phyloP scores from a whole-genome alignment of 35 echinoderm and acorn worm genomes.

The Diadema setosum region DNA sequence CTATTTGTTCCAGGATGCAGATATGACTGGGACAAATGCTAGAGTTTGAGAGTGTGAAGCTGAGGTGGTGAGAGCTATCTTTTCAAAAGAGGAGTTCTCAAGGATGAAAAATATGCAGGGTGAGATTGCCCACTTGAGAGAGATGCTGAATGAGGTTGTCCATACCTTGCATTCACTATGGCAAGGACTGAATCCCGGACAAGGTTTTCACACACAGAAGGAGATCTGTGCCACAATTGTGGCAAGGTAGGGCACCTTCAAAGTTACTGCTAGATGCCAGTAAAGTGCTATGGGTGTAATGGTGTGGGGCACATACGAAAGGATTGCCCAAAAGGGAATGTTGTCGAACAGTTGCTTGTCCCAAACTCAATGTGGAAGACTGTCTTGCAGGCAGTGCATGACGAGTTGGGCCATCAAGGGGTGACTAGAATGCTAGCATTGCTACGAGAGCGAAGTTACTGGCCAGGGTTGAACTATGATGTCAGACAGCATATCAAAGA shows the following conservation, averaged over 20 bases:
- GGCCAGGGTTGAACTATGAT: slow-evolving; percentile 15
- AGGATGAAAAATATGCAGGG: not conserved
- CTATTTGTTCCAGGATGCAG: not conserved
- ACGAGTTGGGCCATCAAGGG: slow-evolving; percentile 26
- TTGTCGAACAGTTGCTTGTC: not conserved
- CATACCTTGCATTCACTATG: not conserved
- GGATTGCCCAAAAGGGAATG: not conserved
- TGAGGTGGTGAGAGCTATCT: not conserved
- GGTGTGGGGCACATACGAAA: not conserved
- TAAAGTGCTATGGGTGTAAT: not conserved
- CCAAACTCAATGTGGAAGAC: not conserved
- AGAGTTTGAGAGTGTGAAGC: not conserved
- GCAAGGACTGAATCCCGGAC: not conserved
- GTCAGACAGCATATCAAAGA: not conserved
- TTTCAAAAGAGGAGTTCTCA: not conserved
- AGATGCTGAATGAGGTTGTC: not conserved
- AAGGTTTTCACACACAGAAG: no score
- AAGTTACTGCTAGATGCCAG: not conserved
- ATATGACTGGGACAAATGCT: not conserved
- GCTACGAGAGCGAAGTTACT: slow-evolving; percentile 10
- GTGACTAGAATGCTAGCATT: not conserved
- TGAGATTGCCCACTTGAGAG: not conserved
- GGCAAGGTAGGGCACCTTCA: not conserved
- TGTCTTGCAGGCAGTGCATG: slow-evolving; percentile 18
- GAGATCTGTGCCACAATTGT: not conserved